Evolutionary conservation across 2,888 invertebrate species (phyloP).

Genomic region (Xanthia icteritia): DNA sequence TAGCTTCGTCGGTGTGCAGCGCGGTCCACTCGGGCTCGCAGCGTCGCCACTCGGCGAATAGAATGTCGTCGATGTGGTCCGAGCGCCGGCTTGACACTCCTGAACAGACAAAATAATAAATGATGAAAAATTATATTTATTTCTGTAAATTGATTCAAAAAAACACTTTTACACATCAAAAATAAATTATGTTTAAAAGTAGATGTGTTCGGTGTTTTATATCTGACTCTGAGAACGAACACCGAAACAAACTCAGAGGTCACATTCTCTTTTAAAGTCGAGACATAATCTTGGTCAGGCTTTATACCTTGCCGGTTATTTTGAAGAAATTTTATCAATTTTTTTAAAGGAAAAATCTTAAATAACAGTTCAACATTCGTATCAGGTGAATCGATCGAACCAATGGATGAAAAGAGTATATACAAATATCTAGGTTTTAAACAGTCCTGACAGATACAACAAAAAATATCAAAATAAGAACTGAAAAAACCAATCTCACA

Average conservation of each 20-base stretch:
- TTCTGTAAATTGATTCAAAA: not conserved
- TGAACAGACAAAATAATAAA: slow-evolving; percentile 51
- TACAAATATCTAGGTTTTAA: too few relatives aligned
- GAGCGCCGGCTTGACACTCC: slow-evolving; percentile 82
- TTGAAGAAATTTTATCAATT: too few relatives aligned
- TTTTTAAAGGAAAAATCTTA: too few relatives aligned
- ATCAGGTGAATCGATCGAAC: too few relatives aligned
- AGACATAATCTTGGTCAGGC: too few relatives aligned
- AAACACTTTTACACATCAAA: not conserved
- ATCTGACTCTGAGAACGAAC: not conserved
- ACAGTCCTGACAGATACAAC: too few relatives aligned
- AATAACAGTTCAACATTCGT: too few relatives aligned
- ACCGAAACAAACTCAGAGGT: not conserved
- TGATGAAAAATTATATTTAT: not conserved
- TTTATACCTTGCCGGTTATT: too few relatives aligned
- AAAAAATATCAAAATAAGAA: too few relatives aligned
- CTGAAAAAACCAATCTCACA: too few relatives aligned
- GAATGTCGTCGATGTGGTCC: slow-evolving; percentile 86
- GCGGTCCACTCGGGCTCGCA: slow-evolving; percentile 87
- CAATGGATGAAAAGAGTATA: too few relatives aligned
- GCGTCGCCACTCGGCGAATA: slow-evolving; percentile 86
- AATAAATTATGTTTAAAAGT: not conserved
- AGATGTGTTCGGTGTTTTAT: not conserved
- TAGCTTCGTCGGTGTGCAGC: slow-evolving; percentile 82
- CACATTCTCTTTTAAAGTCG: too few relatives aligned